Base-by-base conservation (phyloP, 92 coral and sea anemone genomes). In the Bergia puertoricense region DNA sequence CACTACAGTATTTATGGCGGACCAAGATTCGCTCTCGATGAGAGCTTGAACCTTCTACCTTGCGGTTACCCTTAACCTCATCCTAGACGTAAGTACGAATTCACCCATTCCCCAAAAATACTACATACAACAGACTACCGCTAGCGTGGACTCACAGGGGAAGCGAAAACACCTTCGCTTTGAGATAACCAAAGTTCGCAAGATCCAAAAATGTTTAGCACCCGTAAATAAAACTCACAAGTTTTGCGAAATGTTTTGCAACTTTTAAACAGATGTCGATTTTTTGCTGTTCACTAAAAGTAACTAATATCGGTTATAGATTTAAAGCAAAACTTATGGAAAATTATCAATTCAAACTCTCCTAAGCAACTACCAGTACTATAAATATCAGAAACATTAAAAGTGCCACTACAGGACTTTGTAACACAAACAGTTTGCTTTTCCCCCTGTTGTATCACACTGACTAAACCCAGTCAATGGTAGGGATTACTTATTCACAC, bases 51-150 rank as follows among this genome's bases (percentile, higher is more conserved):
- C 57, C 3, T 16, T 16, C 15, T 22, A 4, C 15, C 23, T 84
- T 68, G 87, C 68, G 42, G 77, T 37, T 18, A 84, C 43, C 44
- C 79, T 23, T 30, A 45, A 1, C 8, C 80, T 51, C 30, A 39
- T 37, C 74, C 42, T 71, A 30, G 38, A 46, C 44, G 87, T 84
- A 84, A 84, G 87, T 84, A 71, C 45, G 39, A 11, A 67, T 43
- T 43, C 37, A 42, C 2, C 41, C 7, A 0, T 22, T n/a, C 41
- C 18, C 22, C 18, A 68, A 5, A 39, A 67, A 69, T 37, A 79
- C 41, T 36, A 74, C 16, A 54, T 38, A 36, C 38, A 50, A 15
- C 1, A 79, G 68, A 46, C 30, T 7, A 8, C 37, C 8, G 40
- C 20, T 51, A 30, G 39, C 83, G 46, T 45, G 62, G n/a, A 2